These are phyloP conservation scores for Falco biarmicus DNA, from an alignment of 2,797 vertebrate genomes.

Conservation along the genomic window DNA sequence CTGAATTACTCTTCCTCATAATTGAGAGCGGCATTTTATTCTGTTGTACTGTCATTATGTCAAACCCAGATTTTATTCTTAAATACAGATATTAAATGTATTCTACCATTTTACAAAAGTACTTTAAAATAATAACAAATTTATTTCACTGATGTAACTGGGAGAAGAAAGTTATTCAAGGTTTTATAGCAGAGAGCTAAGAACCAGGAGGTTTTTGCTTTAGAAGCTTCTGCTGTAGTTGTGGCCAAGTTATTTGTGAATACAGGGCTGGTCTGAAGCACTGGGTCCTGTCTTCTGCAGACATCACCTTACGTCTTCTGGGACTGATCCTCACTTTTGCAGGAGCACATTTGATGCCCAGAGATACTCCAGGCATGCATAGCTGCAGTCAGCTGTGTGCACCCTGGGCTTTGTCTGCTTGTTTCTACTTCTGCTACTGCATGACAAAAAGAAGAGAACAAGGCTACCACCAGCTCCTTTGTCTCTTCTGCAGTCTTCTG, in stretches of 20 bases:
- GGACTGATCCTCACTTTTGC: background rate
- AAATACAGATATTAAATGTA: background rate
- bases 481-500: background rate
- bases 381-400: background rate
- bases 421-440: background rate
- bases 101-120: background rate
- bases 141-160: background rate
- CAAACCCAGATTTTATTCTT: background rate
- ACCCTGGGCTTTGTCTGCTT: background rate
- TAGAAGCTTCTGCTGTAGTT: background rate
- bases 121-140: background rate
- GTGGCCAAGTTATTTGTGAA: background rate
- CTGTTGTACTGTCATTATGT: background rate
- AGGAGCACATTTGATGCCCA: background rate
- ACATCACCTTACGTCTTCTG: background rate
- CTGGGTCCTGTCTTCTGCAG: background rate
- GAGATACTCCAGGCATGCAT: background rate
- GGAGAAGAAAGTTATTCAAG: background rate
- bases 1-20: background rate
- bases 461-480: background rate
- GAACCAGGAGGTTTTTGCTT: background rate
- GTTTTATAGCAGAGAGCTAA: background rate
- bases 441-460: background rate
- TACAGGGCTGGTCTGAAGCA: background rate
- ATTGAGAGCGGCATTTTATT: background rate